Base-by-base conservation (phyloP, 2,888 invertebrate species). In the Drosophila lacicola region DNA sequence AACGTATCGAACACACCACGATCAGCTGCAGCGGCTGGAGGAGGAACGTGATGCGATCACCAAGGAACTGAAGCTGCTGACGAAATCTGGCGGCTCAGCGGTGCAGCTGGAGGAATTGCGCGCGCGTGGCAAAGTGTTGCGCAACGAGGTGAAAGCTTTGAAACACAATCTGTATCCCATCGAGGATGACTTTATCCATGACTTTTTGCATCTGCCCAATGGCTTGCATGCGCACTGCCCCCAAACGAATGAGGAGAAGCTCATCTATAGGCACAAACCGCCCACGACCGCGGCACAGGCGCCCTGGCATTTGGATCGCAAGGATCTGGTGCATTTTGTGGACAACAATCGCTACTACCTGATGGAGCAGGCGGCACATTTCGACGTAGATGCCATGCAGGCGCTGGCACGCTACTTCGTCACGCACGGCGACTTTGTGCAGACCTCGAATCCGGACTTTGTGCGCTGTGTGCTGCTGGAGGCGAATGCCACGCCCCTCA, bases 401-500 rank as follows among this genome's bases (percentile, higher is more conserved):
- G 77, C 90, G 2, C 65, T 92, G 42, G 70, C 86, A 0, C 90
- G 92, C 1, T 89, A 93, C 53, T 90, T 92, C 56, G 79, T 88
- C 0, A 91, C 93, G 21, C 91, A 93, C 1, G 91, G 93, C 8
- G 91, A 93, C n/a, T 96, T 94, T 88, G 90, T 94, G 0, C 95
- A 95, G 84, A 95, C 96, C 81, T 95, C 95, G 0, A 96, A 96
- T 91, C 94, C 96, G 0, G 97, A 97, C 92, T 97, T 97, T 92
- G 94, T 94, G 5, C 95, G 96, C 60, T 96, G 96, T 88, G 92
- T 96, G 2, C 93, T 97, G 4, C 93, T 96, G 6, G 97, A 97
- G 93, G 86, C 85, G 0, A 96, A 50, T 94, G 95, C 94, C 44
- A 93, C 94, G 3, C 93, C 95, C 78, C 83, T 92, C 37, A 87